Percentiles rank a stretch among this genome's conserved stretches.
Evolutionary conservation across 2,888 invertebrate species (phyloP).

Genomic region (Nemotelus nigrinus): DNA sequence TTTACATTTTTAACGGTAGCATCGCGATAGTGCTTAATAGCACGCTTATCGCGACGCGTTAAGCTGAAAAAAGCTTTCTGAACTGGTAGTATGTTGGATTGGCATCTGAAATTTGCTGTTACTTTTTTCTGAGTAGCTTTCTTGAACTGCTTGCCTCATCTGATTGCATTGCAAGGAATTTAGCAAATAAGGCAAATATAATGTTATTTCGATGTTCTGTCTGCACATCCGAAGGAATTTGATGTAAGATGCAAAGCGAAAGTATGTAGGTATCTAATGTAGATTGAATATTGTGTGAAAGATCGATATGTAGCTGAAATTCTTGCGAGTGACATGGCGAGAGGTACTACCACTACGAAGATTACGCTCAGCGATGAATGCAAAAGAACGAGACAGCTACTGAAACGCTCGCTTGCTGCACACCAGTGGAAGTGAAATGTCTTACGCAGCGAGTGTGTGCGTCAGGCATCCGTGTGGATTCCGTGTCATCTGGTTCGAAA

Average conservation of each 20-base stretch:
- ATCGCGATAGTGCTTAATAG: too few species aligned
- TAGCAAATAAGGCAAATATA: not conserved
- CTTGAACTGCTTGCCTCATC: too few species aligned
- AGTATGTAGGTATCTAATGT: slow-evolving; percentile 2
- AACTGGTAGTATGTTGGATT: not conserved
- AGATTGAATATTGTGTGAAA: slow-evolving; percentile 25
- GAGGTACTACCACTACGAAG: not conserved
- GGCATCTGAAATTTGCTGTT: not conserved
- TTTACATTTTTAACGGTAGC: slow-evolving; percentile 17
- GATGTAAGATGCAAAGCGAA: slow-evolving; percentile 1
- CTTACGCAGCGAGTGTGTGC: not conserved
- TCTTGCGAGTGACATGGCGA: slow-evolving; percentile 22
- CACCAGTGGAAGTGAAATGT: too few species aligned
- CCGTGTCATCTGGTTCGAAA: slow-evolving; percentile 30
- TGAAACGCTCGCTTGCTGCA: too few species aligned
- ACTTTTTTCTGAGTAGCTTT: too few species aligned
- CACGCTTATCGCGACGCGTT: too few species aligned
- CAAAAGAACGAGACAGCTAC: too few species aligned
- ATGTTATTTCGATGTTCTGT: not conserved
- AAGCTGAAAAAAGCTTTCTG: too few species aligned
- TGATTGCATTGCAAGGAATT: too few species aligned
- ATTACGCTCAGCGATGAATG: too few species aligned
- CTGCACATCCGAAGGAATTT: not conserved
- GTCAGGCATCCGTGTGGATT: not conserved
- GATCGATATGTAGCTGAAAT: slow-evolving; percentile 35